A percentile compares a stretch with the other conserved stretches of the same genome.
Conservation (phyloP, 2,113 vertebrate genomes). For the Anguilla japonica region DNA sequence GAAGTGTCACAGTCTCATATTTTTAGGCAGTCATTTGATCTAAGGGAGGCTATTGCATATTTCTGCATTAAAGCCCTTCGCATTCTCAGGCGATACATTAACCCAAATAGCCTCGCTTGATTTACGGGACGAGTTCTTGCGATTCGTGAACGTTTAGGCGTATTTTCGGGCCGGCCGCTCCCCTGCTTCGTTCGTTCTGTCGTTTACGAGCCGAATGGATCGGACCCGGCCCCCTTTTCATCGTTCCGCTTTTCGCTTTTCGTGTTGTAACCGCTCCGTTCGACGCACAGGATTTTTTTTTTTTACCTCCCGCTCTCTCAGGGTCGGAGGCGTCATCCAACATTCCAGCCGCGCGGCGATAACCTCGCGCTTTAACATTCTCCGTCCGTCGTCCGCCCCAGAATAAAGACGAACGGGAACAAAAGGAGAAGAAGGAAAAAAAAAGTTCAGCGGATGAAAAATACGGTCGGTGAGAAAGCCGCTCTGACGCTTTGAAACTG, state of each 20-base stretch:
- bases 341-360: background rate
- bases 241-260: background rate
- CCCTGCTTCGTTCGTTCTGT: no score
- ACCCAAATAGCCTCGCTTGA: no score
- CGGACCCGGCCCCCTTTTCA: background rate
- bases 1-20: no score
- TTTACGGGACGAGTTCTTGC: no score
- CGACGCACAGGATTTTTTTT: background rate
- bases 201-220: background rate
- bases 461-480: background rate
- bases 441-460: background rate
- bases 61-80: no score
- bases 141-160: no score
- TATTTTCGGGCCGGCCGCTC: no score
- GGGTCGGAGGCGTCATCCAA: background rate
- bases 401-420: background rate
- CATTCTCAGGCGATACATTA: no score
- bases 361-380: background rate
- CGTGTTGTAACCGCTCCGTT: background rate
- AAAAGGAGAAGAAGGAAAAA: background rate
- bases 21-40: no score
- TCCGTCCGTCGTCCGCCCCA: background rate
- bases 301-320: background rate
- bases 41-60: no score
- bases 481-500: background rate